Base-by-base conservation (phyloP, 1,140 invertebrate genomes). In the Nomia melanderi region DNA sequence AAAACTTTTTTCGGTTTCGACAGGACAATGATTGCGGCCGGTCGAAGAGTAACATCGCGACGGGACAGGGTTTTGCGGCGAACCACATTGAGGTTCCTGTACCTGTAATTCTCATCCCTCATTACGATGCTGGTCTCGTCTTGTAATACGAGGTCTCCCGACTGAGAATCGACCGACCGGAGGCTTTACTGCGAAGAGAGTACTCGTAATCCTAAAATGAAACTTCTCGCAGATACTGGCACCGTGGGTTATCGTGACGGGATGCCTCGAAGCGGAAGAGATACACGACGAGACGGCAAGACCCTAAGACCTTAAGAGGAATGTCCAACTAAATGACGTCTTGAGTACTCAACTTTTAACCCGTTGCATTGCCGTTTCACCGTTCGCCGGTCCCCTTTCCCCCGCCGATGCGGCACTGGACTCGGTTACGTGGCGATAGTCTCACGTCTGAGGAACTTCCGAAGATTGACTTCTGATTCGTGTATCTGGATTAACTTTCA, bases 191-290 rank as follows among this genome's bases (percentile, higher is more conserved):
- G 12, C 56, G 33, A 53, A 36, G 23, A 11, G 44, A 73, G 66
- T 59, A 36, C 36, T 77, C 76, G 82, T 88, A 88, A 88, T 88
- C 86, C 87, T 78, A 79, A 85, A 87, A 87, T 84, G 87, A 87
- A 86, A 88, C 84, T 88, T 86, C 83, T 79, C 78, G 70, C 11
- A 78, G 82, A 77, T 84, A 54, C 79, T 80, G 84, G 85, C 82
- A 80, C 76, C 75, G 73, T 59, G 80, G 86, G 84, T 85, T 88
- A 88, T 88, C 84, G 83, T 78, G 75, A 83, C 78, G 82, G 69
- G 80, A 72, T 71, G 86, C 78, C 82, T 83, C 82, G 82, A 82
- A 88, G 80, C 85, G 87, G 87, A 88, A 88, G 87, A 88, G 86
- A 88, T 88, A 88, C 82, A 83, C 80, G 82, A 62, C 53, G 65